A percentile compares a stretch with the other conserved stretches of the same genome.
These are phyloP conservation scores for Mythimna pallens DNA, from an alignment of 2,888 invertebrate genomes.

Conservation along the genomic window DNA sequence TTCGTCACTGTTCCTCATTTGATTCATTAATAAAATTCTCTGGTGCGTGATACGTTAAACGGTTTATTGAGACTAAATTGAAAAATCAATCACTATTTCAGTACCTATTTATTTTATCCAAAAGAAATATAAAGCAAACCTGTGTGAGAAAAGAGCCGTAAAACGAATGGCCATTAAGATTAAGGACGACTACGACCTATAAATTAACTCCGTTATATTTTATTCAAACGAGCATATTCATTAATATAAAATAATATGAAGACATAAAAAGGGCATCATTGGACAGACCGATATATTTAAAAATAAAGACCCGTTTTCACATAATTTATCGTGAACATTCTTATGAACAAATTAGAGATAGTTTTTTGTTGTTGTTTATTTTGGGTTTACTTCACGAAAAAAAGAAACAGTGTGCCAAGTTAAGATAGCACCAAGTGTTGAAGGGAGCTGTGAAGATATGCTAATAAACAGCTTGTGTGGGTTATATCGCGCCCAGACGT, in stretches of 20 bases:
- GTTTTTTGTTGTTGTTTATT: slow-evolving; percentile 38
- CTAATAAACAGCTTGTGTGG: slow-evolving; percentile 70
- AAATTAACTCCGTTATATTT: slow-evolving; percentile 56
- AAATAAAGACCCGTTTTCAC: slow-evolving; percentile 23
- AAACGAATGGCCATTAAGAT: slow-evolving; percentile 52
- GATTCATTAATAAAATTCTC: slow-evolving; percentile 35
- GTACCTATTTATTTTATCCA: slow-evolving; percentile 36
- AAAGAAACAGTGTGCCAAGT: slow-evolving; percentile 35
- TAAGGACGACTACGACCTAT: slow-evolving; percentile 46
- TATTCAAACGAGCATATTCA: slow-evolving; percentile 34
- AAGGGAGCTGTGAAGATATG: slow-evolving; percentile 69
- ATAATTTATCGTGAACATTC: slow-evolving; percentile 39
- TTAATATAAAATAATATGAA: slow-evolving; percentile 47
- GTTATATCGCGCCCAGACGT: slow-evolving; percentile 69
- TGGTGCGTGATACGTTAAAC: slow-evolving; percentile 35
- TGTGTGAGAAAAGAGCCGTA: slow-evolving; percentile 37
- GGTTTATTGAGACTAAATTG: slow-evolving; percentile 38
- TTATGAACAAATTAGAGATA: slow-evolving; percentile 39
- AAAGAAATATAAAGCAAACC: slow-evolving; percentile 40
- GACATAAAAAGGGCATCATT: slow-evolving; percentile 54
- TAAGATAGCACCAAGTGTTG: slow-evolving; percentile 55
- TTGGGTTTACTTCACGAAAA: slow-evolving; percentile 29
- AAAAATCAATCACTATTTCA: slow-evolving; percentile 44
- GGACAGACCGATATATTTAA: slow-evolving; percentile 18
- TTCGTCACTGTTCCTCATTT: slow-evolving; percentile 26